Evolutionary conservation across 2,888 invertebrate species (phyloP).

Genomic region (Acleris sparsana): DNA sequence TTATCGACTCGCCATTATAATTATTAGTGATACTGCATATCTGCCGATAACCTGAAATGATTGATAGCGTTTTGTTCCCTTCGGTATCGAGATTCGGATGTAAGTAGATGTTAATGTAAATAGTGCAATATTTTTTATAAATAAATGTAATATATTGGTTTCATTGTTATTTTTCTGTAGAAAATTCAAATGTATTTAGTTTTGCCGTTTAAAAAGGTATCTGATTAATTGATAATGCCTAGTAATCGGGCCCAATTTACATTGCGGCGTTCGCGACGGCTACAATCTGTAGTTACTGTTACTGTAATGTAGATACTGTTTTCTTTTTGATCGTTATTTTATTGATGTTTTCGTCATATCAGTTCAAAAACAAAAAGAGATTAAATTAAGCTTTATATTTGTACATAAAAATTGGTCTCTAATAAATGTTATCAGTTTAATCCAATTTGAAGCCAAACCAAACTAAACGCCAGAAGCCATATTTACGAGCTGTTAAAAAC

Average conservation of each 20-base stretch:
- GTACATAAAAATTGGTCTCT: constrained; percentile 5
- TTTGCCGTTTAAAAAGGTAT: not conserved
- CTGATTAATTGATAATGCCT: too few species aligned
- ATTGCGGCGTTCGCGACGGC: too few species aligned
- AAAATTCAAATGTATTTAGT: not conserved
- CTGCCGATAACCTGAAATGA: constrained; percentile 44
- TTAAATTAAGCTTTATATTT: constrained; percentile 30
- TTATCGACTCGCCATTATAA: constrained; percentile 47
- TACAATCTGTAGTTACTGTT: not conserved
- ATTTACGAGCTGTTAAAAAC: too few species aligned
- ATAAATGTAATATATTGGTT: constrained; percentile 1
- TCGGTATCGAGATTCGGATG: constrained; percentile 40
- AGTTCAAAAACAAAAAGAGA: constrained; percentile 7
- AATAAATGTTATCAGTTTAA: constrained; percentile 10
- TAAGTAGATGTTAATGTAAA: constrained; percentile 52
- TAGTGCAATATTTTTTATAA: constrained; percentile 62
- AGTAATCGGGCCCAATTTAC: too few species aligned
- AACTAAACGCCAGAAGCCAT: too few species aligned
- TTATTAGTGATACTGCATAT: constrained; percentile 46
- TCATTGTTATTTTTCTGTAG: not conserved
- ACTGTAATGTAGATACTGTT: too few species aligned
- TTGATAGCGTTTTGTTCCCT: constrained; percentile 32
- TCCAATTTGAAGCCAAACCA: too few species aligned
- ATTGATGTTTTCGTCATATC: constrained; percentile 30
- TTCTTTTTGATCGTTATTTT: constrained; percentile 28